These are phyloP conservation scores for Neuroterus valhalla DNA, from an alignment of 1,140 invertebrate genomes.

Conservation along the genomic window DNA sequence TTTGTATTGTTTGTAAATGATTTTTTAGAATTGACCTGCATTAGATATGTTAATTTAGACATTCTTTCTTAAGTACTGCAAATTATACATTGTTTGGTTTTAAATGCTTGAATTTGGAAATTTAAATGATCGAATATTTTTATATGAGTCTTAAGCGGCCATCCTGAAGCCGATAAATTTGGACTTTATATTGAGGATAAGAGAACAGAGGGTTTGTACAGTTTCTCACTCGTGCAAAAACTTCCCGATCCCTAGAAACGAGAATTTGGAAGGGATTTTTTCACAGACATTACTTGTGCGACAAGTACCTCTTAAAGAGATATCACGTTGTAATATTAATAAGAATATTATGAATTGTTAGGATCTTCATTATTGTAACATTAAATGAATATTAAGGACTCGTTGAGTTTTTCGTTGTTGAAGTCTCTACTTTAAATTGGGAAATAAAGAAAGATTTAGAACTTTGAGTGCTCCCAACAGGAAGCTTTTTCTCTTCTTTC, in stretches of 20 bases:
- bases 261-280: too few species aligned
- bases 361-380: conserved; percentile 35
- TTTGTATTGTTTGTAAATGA: too few species aligned
- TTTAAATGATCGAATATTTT: too few species aligned
- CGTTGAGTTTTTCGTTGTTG: conserved; percentile 57
- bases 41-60: not conserved
- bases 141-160: too few species aligned
- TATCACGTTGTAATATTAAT: conserved; percentile 67
- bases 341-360: conserved; percentile 69
- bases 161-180: too few species aligned
- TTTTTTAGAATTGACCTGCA: too few species aligned
- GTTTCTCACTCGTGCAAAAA: too few species aligned
- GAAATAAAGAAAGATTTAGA: not conserved
- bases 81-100: not conserved
- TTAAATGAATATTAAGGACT: conserved; percentile 49
- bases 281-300: conserved; percentile 53
- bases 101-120: too few species aligned
- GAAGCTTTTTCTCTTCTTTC: not conserved
- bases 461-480: not conserved
- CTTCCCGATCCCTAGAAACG: too few species aligned
- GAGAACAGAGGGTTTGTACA: too few species aligned
- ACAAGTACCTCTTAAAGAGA: conserved; percentile 63
- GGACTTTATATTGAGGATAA: too few species aligned
- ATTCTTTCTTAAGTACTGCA: not conserved
- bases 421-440: not conserved